Evolutionary conservation across 2,888 invertebrate species (phyloP).

Genomic region (Torymus tubicola): DNA sequence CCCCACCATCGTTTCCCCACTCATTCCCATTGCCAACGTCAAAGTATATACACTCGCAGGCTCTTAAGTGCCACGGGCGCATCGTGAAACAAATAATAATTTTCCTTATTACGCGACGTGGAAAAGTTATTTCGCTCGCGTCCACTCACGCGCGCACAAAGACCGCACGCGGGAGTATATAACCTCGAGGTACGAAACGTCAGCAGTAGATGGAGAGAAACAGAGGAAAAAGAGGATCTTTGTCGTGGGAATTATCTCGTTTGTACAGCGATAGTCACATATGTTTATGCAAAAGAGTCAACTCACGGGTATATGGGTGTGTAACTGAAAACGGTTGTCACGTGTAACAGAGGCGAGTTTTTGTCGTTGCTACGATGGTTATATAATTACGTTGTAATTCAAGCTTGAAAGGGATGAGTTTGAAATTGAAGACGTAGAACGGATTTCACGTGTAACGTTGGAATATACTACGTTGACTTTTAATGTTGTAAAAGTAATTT

Average conservation of each 20-base stretch:
- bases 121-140: conserved; percentile 31
- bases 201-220: background rate
- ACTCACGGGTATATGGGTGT: too few species aligned
- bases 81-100: conserved; percentile 22
- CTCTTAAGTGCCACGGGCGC: background rate
- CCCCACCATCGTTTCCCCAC: background rate
- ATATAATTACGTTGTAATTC: too few species aligned
- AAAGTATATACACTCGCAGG: background rate
- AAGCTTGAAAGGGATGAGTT: too few species aligned
- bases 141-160: background rate
- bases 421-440: too few species aligned
- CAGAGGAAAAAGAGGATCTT: background rate
- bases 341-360: too few species aligned
- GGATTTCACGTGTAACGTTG: too few species aligned
- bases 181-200: conserved; percentile 4
- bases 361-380: too few species aligned
- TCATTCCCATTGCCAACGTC: background rate
- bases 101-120: conserved; percentile 22
- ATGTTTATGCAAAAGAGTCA: background rate
- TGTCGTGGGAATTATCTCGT: background rate
- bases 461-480: too few species aligned
- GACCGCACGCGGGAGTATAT: background rate
- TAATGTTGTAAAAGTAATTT: too few species aligned
- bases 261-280: conserved; percentile 13
- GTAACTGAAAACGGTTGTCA: too few species aligned